Conservation (phyloP, 2,797 vertebrate genomes). For the Macropodus opercularis region DNA sequence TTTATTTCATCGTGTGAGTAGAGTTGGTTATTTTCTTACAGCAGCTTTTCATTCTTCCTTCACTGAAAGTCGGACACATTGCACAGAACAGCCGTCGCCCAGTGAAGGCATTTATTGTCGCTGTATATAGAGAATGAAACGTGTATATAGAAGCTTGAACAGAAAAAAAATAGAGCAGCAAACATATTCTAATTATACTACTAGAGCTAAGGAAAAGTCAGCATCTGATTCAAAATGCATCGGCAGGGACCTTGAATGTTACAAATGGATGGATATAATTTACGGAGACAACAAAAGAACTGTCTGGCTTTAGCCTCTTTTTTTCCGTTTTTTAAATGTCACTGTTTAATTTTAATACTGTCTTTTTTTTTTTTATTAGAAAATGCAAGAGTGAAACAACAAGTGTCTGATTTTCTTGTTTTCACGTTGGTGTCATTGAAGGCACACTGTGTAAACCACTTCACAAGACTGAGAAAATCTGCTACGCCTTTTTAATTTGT, state of each 20-base stretch:
- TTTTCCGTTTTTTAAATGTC: conserved; percentile 17
- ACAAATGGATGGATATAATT: conserved; percentile 12
- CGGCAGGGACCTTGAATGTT: conserved; percentile 54
- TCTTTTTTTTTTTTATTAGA: conserved; percentile 6
- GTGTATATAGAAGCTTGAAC: conserved; percentile 57
- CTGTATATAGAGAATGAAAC: conserved; percentile 47
- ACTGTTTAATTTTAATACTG: conserved; percentile 14
- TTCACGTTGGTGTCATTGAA: conserved; percentile 5
- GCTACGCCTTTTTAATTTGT: not conserved
- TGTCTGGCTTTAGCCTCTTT: conserved; percentile 8
- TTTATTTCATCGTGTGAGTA: not conserved
- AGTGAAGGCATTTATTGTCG: not conserved
- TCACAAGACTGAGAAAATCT: not conserved
- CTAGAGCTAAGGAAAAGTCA: conserved; percentile 14
- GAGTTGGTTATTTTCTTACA: not conserved
- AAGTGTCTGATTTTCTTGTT: not conserved
- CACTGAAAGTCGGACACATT: not conserved
- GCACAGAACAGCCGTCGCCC: conserved; percentile 14
- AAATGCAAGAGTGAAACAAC: not conserved
- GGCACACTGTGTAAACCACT: conserved; percentile 11
- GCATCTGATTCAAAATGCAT: conserved; percentile 27
- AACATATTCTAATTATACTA: conserved; percentile 41
- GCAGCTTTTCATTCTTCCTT: not conserved
- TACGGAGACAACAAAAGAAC: conserved; percentile 14
- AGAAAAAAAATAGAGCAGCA: conserved; percentile 36